Base-by-base conservation (phyloP, 2,797 vertebrate genomes). In the Lophotriccus pileatus region DNA sequence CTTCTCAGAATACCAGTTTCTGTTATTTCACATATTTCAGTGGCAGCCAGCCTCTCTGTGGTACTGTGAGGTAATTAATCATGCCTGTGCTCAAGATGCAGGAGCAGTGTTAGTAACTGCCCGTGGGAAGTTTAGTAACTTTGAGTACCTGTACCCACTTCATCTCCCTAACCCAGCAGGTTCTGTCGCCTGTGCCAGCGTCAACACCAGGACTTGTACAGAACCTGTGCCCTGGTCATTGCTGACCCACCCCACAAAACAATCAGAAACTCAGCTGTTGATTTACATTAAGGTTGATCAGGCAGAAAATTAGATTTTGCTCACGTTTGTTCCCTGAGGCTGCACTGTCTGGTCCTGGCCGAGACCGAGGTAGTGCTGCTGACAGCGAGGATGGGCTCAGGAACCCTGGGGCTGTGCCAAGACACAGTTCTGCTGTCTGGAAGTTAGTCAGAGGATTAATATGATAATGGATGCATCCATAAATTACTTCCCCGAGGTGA, bases 251-350 rank as follows among this genome's bases (percentile, higher is more conserved):
- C 62, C 53, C 9, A 6, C 3, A 4, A n/a, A 80, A 30, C 50
- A 66, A 8, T 15, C 52, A 55, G 83, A 17, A 55, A 3, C 63
- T 63, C 70, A 56, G 0, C 59, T 44, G 23, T 15, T 39, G 59
- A 39, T 74, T 74, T 44, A 14, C 55, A 64, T 62, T 47, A 76
- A 55, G 73, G 50, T 25, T 60, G 60, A 39, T 74, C 43, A 63
- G 84, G 85, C 47, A 94, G 88, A 32, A 76, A 41, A 87, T 93
- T 7, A 46, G 85, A 67, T 90, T 82, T 79, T 79, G 70, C 75
- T 90, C 62, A 41, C 27, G n/a, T 93, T 94, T 94, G 50, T 84
- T 91, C 67, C 82, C 88, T 36, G 25, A n/a, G 53, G 69, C 80
- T 79, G 83, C 28, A 13, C 76, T 84, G 76, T 73, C 86, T 92